These are phyloP conservation scores for Epsilonema sp. DNA, from an alignment of 2,888 invertebrate genomes.

Conservation along the genomic window DNA sequence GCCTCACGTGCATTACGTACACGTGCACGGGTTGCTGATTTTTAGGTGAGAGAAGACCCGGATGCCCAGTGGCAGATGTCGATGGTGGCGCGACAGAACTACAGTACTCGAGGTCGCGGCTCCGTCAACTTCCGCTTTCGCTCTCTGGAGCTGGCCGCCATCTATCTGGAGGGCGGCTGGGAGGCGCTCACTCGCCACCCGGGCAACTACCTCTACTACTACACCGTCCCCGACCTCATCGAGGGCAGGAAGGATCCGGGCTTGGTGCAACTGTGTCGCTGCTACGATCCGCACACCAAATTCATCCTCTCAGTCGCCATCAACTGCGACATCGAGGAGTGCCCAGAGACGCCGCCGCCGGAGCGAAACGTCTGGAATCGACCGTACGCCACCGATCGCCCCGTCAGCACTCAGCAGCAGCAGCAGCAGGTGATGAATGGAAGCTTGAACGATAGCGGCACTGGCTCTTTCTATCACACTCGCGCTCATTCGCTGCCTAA, in stretches of 20 bases:
- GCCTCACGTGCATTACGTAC: too few relatives aligned
- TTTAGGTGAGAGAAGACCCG: conserved; percentile 31
- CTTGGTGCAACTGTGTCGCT: conserved; percentile 47
- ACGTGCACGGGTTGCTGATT: too few relatives aligned
- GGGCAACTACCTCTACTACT: conserved; percentile 21
- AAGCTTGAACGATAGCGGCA: conserved; percentile 27
- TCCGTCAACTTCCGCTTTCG: conserved; percentile 76
- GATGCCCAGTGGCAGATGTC: conserved; percentile 46
- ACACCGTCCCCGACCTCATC: conserved; percentile 14
- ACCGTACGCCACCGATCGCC: too few relatives aligned
- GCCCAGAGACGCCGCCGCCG: conserved; percentile 26
- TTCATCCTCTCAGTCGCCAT: conserved; percentile 46
- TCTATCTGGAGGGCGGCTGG: conserved; percentile 51
- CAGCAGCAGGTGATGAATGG: neutral
- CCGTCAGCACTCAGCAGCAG: neutral
- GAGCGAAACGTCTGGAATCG: conserved; percentile 11
- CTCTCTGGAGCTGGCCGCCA: conserved; percentile 48
- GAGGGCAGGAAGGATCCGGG: conserved; percentile 22
- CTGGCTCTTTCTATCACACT: too few relatives aligned
- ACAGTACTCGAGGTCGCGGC: conserved; percentile 61
- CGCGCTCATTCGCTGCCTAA: too few relatives aligned
- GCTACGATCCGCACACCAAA: conserved; percentile 72
- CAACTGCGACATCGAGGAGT: conserved; percentile 29
- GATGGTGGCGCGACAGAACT: conserved; percentile 59
- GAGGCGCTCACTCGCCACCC: conserved; percentile 53